Conservation (phyloP, 2,113 vertebrate species). For the Cebidichthys violaceus region DNA sequence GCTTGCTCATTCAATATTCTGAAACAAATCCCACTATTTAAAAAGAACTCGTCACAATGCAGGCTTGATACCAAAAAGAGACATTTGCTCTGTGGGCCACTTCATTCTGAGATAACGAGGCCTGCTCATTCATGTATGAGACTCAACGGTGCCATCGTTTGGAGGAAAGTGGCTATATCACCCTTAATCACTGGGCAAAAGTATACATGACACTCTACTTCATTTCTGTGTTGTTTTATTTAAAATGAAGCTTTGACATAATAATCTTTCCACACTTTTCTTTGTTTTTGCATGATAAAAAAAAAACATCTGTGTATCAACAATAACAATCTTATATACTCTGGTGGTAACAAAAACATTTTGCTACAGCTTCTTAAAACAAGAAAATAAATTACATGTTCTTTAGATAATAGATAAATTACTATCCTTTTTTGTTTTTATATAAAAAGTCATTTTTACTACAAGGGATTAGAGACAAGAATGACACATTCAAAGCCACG, state of each 20-base stretch:
- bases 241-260: slow-evolving; percentile 64
- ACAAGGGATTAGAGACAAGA: slow-evolving; percentile 66
- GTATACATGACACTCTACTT: slow-evolving; percentile 9
- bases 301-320: slow-evolving; percentile 59
- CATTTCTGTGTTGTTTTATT: slow-evolving; percentile 68
- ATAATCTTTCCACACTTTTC: slow-evolving; percentile 58
- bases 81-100: not conserved
- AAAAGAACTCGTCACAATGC: not conserved
- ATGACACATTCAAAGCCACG: slow-evolving; percentile 53
- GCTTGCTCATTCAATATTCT: not conserved
- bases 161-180: slow-evolving; percentile 24
- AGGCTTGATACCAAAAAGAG: not conserved
- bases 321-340: slow-evolving; percentile 74
- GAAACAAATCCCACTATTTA: not conserved
- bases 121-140: not conserved
- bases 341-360: slow-evolving; percentile 69
- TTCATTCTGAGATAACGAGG: not conserved
- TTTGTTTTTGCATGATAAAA: slow-evolving; percentile 60
- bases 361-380: slow-evolving; percentile 73
- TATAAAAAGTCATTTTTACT: slow-evolving; percentile 75
- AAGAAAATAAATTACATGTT: slow-evolving; percentile 85
- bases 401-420: slow-evolving; percentile 85
- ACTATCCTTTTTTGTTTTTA: slow-evolving; percentile 74
- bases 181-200: slow-evolving; percentile 5
- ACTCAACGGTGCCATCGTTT: slow-evolving; percentile 64